A percentile compares a stretch with the other conserved stretches of the same genome.
phyloP scores from a whole-genome alignment of 2,797 vertebrate species.

The Pitangus sulphuratus region DNA sequence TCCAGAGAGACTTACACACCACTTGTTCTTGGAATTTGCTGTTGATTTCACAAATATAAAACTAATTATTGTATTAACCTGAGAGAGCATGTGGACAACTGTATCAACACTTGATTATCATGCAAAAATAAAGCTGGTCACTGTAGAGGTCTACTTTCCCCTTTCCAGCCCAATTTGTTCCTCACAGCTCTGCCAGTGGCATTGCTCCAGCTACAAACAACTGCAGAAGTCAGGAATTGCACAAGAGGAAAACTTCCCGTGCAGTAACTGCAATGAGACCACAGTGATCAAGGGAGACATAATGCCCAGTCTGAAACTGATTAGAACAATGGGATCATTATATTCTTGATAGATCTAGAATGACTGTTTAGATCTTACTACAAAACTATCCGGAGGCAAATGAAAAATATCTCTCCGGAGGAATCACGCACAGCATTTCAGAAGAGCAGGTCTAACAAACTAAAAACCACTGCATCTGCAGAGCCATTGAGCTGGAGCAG shows the following conservation, averaged over 20 bases:
- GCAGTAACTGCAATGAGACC: neutral
- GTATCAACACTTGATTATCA: neutral
- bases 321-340: neutral
- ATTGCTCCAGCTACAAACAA: neutral
- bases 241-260: neutral
- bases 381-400: neutral
- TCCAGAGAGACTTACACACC: neutral
- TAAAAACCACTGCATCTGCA: neutral
- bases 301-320: neutral
- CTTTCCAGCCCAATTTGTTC: neutral
- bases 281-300: neutral
- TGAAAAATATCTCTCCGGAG: neutral
- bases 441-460: neutral
- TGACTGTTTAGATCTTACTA: neutral
- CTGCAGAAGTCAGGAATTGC: neutral
- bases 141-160: neutral
- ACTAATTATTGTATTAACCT: neutral
- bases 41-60: neutral
- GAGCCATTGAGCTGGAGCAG: neutral
- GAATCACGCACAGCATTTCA: neutral
- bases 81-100: neutral
- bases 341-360: neutral
- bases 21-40: neutral
- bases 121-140: neutral
- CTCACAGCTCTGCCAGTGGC: neutral